Base-by-base conservation (phyloP, 2,113 vertebrate species). In the Rafetus swinhoei region DNA sequence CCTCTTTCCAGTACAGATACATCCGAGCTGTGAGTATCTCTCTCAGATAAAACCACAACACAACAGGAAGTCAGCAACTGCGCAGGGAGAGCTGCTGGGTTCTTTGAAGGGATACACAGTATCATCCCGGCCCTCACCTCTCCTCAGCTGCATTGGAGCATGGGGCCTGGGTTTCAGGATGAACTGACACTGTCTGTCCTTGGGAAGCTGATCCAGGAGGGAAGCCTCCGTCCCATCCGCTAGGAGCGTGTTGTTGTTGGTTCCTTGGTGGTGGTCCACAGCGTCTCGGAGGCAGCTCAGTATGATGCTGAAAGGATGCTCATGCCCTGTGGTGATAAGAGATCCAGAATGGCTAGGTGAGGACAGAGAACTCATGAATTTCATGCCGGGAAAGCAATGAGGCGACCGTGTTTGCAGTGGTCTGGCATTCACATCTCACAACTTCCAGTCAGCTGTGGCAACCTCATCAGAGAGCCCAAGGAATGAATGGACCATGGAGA, bases 281-380 rank as follows among this genome's bases (percentile, higher is more conserved):
- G 96, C 93, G 29, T 97, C 97, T 82, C 92, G 95, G 62, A 98
- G 87, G 55, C 93, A 97, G 95, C 90, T 97, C 85, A 97, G 27
- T 7, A 97, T 91, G 0, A 98, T 98, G 92, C 98, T 98, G 95
- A 98, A 98, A 19, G 98, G 98, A 85, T 97, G 90, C 86, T 98
- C 98, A 0, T 98, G 98, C 24, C 98, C 98, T 98, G 95, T 82
- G 85, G 90, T 96, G 32, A 50, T 76, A 32, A 94, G 45, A 86
- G 21, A 60, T n/a, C 72, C 39, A 85, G 89, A 29, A 95, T 88
- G 57, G 87, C 21, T 45, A 90, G 84, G 81, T 2, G 56, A 91
- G 92, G 15, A 53, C 6, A 21, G 50, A 88, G n/a, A 35, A 89
- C 39, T 50, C 74, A 77, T 25, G 45, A 27, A 27, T 77, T 45